phyloP scores from a whole-genome alignment of 1,140 invertebrate species.

The Drosophila lowei region DNA sequence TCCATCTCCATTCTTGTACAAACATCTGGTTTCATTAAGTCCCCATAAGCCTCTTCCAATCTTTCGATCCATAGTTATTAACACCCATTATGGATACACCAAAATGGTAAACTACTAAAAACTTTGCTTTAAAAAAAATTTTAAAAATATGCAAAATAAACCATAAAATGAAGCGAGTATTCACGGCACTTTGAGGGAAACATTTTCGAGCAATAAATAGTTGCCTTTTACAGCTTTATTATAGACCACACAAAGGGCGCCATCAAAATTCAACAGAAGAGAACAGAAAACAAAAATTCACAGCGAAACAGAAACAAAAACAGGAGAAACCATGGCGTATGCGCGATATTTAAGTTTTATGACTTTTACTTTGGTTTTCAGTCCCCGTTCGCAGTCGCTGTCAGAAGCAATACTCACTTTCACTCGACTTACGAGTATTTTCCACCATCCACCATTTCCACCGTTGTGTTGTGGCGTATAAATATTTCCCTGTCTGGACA shows the following conservation, averaged over 20 bases:
- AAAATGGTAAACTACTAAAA: conserved; percentile 15
- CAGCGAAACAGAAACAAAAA: too few species aligned
- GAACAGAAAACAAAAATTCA: conserved; percentile 11
- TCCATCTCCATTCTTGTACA: too few species aligned
- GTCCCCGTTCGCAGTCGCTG: background rate
- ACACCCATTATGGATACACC: background rate
- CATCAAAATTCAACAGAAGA: conserved; percentile 2
- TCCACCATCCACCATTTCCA: background rate
- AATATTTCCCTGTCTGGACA: conserved; percentile 48
- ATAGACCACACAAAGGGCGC: conserved; percentile 41
- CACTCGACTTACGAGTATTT: conserved; percentile 1
- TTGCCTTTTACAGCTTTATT: conserved; percentile 65
- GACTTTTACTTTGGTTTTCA: conserved; percentile 33
- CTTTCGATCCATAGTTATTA: too few species aligned
- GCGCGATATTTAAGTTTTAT: conserved; percentile 63
- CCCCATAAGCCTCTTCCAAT: background rate
- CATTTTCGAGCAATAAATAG: conserved; percentile 62
- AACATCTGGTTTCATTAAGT: background rate
- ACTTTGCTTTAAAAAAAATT: conserved; percentile 20
- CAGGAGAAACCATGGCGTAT: conserved; percentile 41
- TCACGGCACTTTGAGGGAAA: conserved; percentile 50
- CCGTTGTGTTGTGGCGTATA: conserved; percentile 4
- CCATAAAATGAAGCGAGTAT: conserved; percentile 31
- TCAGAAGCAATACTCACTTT: conserved; percentile 21
- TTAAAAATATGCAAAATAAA: conserved; percentile 17